Evolutionary conservation across 2,888 invertebrate genomes (phyloP).

Genomic region (Chymomyza procnemis): DNA sequence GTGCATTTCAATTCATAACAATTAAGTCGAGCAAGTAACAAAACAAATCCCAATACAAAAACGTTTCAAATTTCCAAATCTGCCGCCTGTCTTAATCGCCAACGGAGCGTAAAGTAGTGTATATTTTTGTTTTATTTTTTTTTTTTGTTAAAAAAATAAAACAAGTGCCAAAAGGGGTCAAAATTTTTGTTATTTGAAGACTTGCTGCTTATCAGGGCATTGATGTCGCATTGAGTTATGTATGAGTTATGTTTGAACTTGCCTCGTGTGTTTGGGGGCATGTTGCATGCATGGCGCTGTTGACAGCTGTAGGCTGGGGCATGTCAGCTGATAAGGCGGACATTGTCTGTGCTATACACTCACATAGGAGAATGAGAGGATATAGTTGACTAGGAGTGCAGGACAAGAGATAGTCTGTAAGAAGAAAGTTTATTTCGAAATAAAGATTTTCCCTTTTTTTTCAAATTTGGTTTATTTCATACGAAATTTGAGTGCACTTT

Average conservation of each 20-base stretch:
- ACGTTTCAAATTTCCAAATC: background rate
- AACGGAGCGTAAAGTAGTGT: background rate
- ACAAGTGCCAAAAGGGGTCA: background rate
- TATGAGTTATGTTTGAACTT: slow-evolving; percentile 24
- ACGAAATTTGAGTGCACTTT: too few species aligned
- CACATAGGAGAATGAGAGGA: too few species aligned
- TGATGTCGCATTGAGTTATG: slow-evolving; percentile 44
- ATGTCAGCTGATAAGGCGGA: background rate
- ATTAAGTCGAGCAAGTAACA: slow-evolving; percentile 49
- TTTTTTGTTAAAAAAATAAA: slow-evolving; percentile 2
- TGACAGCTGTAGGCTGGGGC: slow-evolving; percentile 34
- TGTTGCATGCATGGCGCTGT: slow-evolving; percentile 11
- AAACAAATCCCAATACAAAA: background rate
- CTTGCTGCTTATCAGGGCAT: background rate
- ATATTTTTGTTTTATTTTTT: too few species aligned
- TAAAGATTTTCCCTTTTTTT: too few species aligned
- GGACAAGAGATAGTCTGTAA: background rate
- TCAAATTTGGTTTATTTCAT: too few species aligned
- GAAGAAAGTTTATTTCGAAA: too few species aligned
- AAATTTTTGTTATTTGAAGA: background rate
- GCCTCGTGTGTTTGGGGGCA: slow-evolving; percentile 26
- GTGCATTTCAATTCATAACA: slow-evolving; percentile 67
- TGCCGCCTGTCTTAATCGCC: background rate
- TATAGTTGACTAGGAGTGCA: background rate
- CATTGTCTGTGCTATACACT: background rate